These are phyloP conservation scores for Typhlichthys subterraneus DNA, from an alignment of 2,797 vertebrate species.

Conservation along the genomic window DNA sequence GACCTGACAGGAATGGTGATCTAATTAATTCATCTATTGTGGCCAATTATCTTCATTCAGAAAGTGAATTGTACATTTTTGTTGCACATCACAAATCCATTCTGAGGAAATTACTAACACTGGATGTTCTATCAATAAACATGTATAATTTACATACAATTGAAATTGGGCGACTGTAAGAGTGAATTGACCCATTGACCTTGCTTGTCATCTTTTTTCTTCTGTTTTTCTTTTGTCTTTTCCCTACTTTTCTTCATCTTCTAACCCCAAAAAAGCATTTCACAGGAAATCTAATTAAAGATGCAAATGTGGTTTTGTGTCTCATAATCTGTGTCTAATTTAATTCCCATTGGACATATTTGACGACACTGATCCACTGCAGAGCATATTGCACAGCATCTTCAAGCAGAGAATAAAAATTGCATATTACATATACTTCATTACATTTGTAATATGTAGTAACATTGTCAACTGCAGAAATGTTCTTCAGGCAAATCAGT, in stretches of 20 bases:
- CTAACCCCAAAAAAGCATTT: conserved; percentile 31
- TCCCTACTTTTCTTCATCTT: conserved; percentile 10
- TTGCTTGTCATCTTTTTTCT: conserved; percentile 42
- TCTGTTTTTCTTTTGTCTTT: background rate
- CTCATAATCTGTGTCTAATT: conserved; percentile 19
- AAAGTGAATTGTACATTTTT: no score
- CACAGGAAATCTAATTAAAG: conserved; percentile 67
- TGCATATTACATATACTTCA: conserved; percentile 11
- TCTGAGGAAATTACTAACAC: no score
- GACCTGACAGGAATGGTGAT: no score
- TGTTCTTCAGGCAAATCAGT: no score
- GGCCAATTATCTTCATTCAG: no score
- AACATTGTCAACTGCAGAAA: background rate
- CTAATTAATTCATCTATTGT: no score
- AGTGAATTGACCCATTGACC: conserved; percentile 19
- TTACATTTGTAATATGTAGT: background rate
- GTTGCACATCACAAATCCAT: no score
- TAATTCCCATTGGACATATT: conserved; percentile 11
- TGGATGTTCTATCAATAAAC: no score
- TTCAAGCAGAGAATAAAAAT: background rate
- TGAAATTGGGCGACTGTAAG: background rate
- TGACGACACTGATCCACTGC: background rate
- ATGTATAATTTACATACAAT: background rate
- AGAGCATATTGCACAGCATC: background rate
- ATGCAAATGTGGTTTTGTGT: conserved; percentile 55